Conservation (phyloP, 2,888 invertebrate species). For the Eupeodes luniger region DNA sequence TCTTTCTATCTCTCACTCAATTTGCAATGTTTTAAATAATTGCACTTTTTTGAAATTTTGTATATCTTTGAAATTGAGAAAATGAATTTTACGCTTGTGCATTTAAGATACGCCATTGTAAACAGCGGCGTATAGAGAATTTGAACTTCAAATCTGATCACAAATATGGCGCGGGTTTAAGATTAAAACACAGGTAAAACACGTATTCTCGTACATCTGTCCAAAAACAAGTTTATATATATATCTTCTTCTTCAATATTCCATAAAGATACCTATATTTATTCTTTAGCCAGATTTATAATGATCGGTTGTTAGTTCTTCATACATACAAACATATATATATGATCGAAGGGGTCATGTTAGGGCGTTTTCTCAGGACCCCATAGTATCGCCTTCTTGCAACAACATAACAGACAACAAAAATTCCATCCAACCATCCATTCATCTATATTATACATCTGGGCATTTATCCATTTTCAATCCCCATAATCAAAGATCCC, state of each 20-base stretch:
- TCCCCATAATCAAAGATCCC: conserved; percentile 74
- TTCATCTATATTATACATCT: conserved; percentile 57
- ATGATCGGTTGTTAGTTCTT: conserved; percentile 75
- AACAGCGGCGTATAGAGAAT: neutral
- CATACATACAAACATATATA: neutral
- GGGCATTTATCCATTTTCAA: conserved; percentile 73
- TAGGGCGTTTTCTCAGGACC: conserved; percentile 77
- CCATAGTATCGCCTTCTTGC: conserved; percentile 66
- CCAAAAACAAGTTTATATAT: conserved; percentile 49
- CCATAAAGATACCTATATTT: conserved; percentile 43
- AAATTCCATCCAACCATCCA: conserved; percentile 56
- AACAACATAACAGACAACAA: neutral
- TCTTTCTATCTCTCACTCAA: conserved; percentile 4
- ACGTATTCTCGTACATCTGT: conserved; percentile 37
- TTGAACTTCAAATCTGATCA: conserved; percentile 41
- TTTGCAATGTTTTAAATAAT: conserved; percentile 18
- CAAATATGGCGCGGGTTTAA: conserved; percentile 50
- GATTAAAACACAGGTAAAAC: neutral
- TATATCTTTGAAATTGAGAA: conserved; percentile 55
- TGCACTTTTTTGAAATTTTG: conserved; percentile 29
- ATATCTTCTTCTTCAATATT: conserved; percentile 7
- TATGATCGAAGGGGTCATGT: conserved; percentile 65
- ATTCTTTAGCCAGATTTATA: conserved; percentile 57
- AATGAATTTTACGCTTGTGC: conserved; percentile 64
- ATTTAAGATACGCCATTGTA: conserved; percentile 28